Percentiles rank a stretch among this genome's conserved stretches.
These are phyloP conservation scores for Nixonia krombeini DNA, from an alignment of 1,140 invertebrate genomes.

Conservation along the genomic window DNA sequence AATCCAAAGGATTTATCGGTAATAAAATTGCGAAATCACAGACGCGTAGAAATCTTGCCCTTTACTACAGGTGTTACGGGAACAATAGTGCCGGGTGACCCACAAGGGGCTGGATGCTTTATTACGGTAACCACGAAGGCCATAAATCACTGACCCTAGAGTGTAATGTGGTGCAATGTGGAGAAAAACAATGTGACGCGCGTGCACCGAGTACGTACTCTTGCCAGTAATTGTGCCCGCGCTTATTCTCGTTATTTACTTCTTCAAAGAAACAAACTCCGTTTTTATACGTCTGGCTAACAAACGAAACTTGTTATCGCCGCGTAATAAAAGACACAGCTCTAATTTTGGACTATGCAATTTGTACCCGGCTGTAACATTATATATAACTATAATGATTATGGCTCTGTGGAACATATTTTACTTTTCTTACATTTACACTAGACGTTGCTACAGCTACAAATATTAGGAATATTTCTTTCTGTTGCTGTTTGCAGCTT, in stretches of 20 bases:
- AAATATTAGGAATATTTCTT: too few species aligned
- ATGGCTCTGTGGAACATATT: too few species aligned
- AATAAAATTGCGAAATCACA: constrained; percentile 51
- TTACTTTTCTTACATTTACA: too few species aligned
- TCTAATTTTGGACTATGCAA: too few species aligned
- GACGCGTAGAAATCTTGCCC: constrained; percentile 42
- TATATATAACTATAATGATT: too few species aligned
- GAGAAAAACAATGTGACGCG: constrained; percentile 54
- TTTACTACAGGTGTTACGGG: constrained; percentile 52
- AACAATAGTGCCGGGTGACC: constrained; percentile 52
- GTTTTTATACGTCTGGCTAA: too few species aligned
- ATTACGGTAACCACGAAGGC: constrained; percentile 52
- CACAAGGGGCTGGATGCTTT: constrained; percentile 56
- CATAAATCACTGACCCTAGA: constrained; percentile 56
- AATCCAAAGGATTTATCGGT: constrained; percentile 43
- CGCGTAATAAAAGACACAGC: too few species aligned
- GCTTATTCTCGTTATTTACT: constrained; percentile 10
- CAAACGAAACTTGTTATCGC: too few species aligned
- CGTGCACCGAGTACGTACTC: constrained; percentile 13
- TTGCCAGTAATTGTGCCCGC: constrained; percentile 27
- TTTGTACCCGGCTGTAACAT: too few species aligned
- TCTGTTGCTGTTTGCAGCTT: too few species aligned
- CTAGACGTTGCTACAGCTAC: too few species aligned
- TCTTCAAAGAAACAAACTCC: neutral
- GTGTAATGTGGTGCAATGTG: constrained; percentile 50